Evolutionary conservation across 1,140 invertebrate species (phyloP).

Genomic region (Hypothenemus hampei): DNA sequence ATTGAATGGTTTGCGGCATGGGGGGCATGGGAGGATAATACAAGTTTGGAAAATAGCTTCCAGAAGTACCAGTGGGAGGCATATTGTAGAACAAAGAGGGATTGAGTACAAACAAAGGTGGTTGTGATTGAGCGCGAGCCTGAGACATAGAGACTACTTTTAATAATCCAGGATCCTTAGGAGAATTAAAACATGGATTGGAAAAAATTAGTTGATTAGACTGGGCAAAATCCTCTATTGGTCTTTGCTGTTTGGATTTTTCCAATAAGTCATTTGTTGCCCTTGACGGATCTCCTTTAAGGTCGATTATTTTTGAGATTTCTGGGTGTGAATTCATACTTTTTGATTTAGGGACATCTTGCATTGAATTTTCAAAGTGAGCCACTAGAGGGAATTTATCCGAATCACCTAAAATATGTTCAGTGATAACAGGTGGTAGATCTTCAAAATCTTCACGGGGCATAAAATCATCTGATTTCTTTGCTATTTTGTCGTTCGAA

Average conservation of each 20-base stretch:
- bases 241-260: conserved; percentile 20
- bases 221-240: conserved; percentile 26
- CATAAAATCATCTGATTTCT: too few species aligned
- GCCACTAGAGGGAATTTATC: too few species aligned
- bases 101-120: conserved; percentile 33
- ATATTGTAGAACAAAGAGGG: conserved; percentile 31
- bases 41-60: background rate
- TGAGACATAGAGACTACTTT: conserved; percentile 23
- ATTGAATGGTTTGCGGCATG: background rate
- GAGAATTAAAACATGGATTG: conserved; percentile 34
- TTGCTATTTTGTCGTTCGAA: too few species aligned
- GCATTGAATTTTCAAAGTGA: too few species aligned
- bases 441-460: too few species aligned
- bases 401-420: too few species aligned
- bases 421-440: too few species aligned
- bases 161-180: conserved; percentile 25
- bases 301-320: too few species aligned
- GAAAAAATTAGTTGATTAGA: conserved; percentile 25
- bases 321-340: too few species aligned
- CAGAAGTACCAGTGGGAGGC: conserved; percentile 6
- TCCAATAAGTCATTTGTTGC: too few species aligned
- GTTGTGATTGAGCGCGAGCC: conserved; percentile 18
- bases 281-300: too few species aligned
- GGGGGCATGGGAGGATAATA: background rate
- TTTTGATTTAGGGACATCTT: too few species aligned